Evolutionary conservation across 2,797 vertebrate species (phyloP), one percentile per base, ranked within the genome.

Genomic region (Gambusia yucatana): DNA sequence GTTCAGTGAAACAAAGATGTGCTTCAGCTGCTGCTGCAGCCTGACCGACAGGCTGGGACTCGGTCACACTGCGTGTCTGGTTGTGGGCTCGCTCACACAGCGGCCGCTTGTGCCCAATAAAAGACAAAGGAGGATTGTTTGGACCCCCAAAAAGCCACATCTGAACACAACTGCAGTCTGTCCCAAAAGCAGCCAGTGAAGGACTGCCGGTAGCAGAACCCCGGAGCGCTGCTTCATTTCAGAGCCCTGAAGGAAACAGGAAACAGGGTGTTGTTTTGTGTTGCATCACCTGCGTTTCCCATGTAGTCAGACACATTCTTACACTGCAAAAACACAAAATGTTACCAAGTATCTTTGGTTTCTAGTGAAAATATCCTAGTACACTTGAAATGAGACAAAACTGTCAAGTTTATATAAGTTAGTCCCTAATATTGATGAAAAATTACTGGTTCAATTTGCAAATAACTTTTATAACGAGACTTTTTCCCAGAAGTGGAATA

Each of bases 71-170:
- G 90, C 77, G 76, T 77, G 82, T 83, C 78, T 59, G 80, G 77
- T 83, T 89, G 88, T 82, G 90, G 90, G 87, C 89, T 82, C 80
- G 90, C 83, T 89, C 84, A 91, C 91, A 95, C 94, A 94, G 90
- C 91, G 92, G 83, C 78, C 81, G 82, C 87, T 94, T 94, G 92
- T 95, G 84, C 84, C 88, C 87, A 6, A 77, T 39, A 33, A 44
- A 17, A 76, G 89, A 95, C 94, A 95, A 94, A 92, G 87, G 83
- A 74, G 65, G 88, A 94, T 93, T 95, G 93, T 95, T 93, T 81
- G 75, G 76, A 82, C 75, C 80, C 90, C 84, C 87, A 33, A 85
- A 78, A 91, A 84, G 67, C 8, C 61, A 73, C 74, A 86, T 69
- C 65, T 43, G 65, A 63, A 76, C 78, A 84, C 86, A 91, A 78